These are phyloP conservation scores for Coremacera marginata DNA, from an alignment of 2,888 invertebrate genomes.

Conservation along the genomic window DNA sequence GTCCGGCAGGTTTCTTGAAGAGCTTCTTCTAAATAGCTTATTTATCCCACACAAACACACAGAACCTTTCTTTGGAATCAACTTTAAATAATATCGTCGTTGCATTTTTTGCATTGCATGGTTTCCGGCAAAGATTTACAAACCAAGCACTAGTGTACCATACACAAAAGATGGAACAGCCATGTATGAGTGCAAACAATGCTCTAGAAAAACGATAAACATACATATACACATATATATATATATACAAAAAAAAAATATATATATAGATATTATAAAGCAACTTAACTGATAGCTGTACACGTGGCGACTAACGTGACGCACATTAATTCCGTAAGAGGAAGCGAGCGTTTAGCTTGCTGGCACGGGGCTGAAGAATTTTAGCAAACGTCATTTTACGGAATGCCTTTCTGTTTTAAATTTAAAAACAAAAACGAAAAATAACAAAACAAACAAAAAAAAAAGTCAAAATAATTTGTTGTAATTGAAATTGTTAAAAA, in stretches of 20 bases:
- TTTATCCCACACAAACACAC: constrained; percentile 6
- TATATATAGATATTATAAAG: constrained; percentile 47
- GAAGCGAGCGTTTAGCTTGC: neutral
- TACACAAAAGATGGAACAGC: constrained; percentile 5
- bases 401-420: constrained; percentile 29
- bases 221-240: constrained; percentile 9
- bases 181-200: constrained; percentile 18
- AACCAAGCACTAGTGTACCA: neutral
- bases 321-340: constrained; percentile 32
- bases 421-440: constrained; percentile 1
- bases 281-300: constrained; percentile 30
- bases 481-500: constrained; percentile 5
- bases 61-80: neutral
- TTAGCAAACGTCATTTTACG: constrained; percentile 25
- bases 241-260: constrained; percentile 40
- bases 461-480: constrained; percentile 7
- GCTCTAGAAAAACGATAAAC: constrained; percentile 26
- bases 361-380: neutral
- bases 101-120: constrained; percentile 13
- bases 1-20: constrained; percentile 94
- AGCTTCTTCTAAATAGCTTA: constrained; percentile 85
- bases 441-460: neutral
- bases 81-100: neutral
- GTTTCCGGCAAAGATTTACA: constrained; percentile 34
- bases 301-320: constrained; percentile 31